Percentiles rank a stretch among this genome's conserved stretches.
phyloP scores from a whole-genome alignment of 2,113 vertebrate species.

The Balaenoptera acutorostrata region DNA sequence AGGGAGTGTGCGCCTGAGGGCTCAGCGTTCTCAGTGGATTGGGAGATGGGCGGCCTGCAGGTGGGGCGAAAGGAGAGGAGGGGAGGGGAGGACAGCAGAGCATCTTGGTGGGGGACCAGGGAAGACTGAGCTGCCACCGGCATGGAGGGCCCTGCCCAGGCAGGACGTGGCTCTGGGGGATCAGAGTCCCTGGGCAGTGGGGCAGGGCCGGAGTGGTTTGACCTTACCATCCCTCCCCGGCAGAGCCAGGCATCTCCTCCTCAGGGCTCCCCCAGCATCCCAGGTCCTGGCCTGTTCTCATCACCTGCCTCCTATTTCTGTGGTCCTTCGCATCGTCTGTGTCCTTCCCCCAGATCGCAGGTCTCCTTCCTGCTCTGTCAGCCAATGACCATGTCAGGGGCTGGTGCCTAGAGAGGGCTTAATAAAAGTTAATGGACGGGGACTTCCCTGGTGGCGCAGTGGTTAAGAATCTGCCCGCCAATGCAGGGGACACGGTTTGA shows the following conservation, averaged over 20 bases:
- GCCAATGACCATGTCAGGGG: neutral
- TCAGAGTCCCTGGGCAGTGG: neutral
- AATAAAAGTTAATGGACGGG: neutral
- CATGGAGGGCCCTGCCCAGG: neutral
- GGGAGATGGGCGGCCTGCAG: neutral
- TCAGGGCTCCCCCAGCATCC: neutral
- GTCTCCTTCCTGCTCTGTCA: neutral
- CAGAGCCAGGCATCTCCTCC: neutral
- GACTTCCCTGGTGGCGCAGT: too few species aligned
- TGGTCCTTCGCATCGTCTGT: neutral
- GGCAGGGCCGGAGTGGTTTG: neutral
- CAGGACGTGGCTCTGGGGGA: neutral
- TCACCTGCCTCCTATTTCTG: neutral
- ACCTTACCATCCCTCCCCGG: fast-evolving
- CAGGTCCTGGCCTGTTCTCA: neutral
- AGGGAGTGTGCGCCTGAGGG: neutral
- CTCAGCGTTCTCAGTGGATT: neutral
- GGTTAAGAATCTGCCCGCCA: too few species aligned
- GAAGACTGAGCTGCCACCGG: neutral
- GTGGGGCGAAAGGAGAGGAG: too few species aligned
- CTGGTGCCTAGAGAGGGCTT: neutral
- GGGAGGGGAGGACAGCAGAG: neutral
- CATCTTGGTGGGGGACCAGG: neutral
- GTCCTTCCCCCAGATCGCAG: neutral
- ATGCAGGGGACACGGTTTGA: too few species aligned